phyloP scores from a whole-genome alignment of 1,140 invertebrate species.

The Andricus grossulariae region DNA sequence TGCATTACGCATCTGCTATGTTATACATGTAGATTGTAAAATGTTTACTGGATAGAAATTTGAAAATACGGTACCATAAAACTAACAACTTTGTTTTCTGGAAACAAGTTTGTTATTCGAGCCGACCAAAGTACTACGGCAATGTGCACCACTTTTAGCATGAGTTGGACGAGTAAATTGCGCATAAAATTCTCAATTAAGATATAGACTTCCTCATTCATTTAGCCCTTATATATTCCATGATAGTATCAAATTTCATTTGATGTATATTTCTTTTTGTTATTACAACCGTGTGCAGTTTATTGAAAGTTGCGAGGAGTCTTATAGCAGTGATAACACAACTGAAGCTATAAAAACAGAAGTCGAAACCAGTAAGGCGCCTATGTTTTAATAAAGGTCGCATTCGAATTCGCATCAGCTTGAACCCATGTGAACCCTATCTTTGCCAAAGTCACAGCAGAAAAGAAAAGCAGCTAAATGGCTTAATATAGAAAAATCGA shows the following conservation, averaged over 20 bases:
- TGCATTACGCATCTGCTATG: neutral
- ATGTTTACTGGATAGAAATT: neutral
- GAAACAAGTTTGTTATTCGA: neutral
- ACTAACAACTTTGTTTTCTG: neutral
- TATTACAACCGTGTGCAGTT: neutral
- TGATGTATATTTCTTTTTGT: neutral
- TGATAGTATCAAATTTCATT: neutral
- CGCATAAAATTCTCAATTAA: neutral
- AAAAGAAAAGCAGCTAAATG: conserved; percentile 39
- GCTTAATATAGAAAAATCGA: conserved; percentile 43
- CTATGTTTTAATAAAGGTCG: conserved; percentile 7
- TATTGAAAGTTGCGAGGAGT: neutral
- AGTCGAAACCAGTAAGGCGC: neutral
- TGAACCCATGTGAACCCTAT: neutral
- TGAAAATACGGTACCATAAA: neutral
- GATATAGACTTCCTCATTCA: neutral
- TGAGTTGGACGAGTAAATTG: neutral
- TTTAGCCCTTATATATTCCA: neutral
- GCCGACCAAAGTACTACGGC: too few relatives aligned
- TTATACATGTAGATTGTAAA: neutral
- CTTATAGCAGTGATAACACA: neutral
- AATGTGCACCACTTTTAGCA: neutral
- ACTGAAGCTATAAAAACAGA: neutral
- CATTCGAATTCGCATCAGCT: conserved; percentile 5
- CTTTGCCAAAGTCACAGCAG: conserved; percentile 37